Percentiles rank a stretch among this genome's conserved stretches.
These are phyloP conservation scores for Ellobius talpinus DNA, from an alignment of 2,113 vertebrate genomes.

Conservation along the genomic window DNA sequence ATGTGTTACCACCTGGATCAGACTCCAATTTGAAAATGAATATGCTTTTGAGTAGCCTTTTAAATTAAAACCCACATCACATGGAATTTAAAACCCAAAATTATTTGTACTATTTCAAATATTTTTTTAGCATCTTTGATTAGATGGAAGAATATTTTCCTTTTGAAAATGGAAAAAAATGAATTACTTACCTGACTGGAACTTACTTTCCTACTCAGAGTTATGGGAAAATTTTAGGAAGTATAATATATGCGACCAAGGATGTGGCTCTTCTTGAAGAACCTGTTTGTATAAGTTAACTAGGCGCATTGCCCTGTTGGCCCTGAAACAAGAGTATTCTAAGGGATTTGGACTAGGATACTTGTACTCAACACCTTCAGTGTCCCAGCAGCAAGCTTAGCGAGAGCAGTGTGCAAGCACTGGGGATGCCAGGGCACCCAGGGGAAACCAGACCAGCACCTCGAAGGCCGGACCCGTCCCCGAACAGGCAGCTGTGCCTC, in stretches of 20 bases:
- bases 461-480: neutral
- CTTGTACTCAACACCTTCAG: neutral
- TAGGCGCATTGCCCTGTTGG: slow-evolving; percentile 21
- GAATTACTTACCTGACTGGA: slow-evolving; percentile 83
- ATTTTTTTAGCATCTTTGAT: slow-evolving; percentile 78
- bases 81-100: slow-evolving; percentile 70
- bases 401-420: neutral
- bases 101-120: slow-evolving; percentile 78
- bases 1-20: neutral
- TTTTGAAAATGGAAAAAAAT: slow-evolving; percentile 86
- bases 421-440: neutral
- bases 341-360: neutral
- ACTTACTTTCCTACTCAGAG: slow-evolving; percentile 82
- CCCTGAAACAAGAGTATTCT: fast-evolving
- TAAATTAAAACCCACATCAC: slow-evolving; percentile 71
- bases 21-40: slow-evolving; percentile 66
- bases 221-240: slow-evolving; percentile 77
- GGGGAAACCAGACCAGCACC: fast-evolving
- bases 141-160: slow-evolving; percentile 83
- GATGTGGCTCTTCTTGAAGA: slow-evolving; percentile 78
- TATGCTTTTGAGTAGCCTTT: slow-evolving; percentile 34
- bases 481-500: fast-evolving
- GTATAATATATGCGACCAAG: slow-evolving; percentile 80
- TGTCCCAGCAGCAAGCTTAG: neutral
- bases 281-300: slow-evolving; percentile 70